Evolutionary conservation across 2,797 vertebrate species (phyloP), one percentile per base, ranked within the genome.

Genomic region (Morelia viridis): DNA sequence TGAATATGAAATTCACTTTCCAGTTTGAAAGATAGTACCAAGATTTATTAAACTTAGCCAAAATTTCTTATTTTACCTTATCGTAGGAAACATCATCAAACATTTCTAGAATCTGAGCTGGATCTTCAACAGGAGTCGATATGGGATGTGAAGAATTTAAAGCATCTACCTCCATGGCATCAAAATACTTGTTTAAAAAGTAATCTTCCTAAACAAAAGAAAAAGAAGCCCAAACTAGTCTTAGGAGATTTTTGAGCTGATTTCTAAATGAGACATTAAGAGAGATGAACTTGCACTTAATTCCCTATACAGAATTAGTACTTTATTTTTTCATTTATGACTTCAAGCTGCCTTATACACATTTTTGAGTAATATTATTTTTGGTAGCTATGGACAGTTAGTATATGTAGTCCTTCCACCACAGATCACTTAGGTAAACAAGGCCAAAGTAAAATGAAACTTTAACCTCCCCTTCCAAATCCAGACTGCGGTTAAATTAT

Each of bases 21-120:
- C 0, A 11, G 53, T 17, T 61, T n/a, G 22, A 50, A 50, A 61
- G 10, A 41, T 28, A 68, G 19, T 57, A 68, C n/a, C n/a, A 31
- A 91, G 50, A 57, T n/a, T 53, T 71, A 58, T 24, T 1, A 61
- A 62, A 88, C 4, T 46, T 7, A 85, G 56, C 11, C 26, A 28
- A 87, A n/a, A 1, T 64, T 89, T 65, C 0, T 24, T 50, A 19
- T 80, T 90, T 95, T 95, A 99, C 99, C 98, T 99, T 99, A 22
- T 98, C 97, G 60, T 99, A 99, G 1, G 99, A 99, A 91, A 99
- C 98, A 0, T 98, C 96, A 85, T 99, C 99, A 93, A 99, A 99
- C 98, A 99, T 99, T 97, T 99, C 99, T 96, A 95, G 97, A 96
- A 99, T 99, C 96, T 99, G 97, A 83, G 98, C 97, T 93, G 98